Conservation (phyloP, 2,888 invertebrate species). For the Lamellibrachia satsuma region DNA sequence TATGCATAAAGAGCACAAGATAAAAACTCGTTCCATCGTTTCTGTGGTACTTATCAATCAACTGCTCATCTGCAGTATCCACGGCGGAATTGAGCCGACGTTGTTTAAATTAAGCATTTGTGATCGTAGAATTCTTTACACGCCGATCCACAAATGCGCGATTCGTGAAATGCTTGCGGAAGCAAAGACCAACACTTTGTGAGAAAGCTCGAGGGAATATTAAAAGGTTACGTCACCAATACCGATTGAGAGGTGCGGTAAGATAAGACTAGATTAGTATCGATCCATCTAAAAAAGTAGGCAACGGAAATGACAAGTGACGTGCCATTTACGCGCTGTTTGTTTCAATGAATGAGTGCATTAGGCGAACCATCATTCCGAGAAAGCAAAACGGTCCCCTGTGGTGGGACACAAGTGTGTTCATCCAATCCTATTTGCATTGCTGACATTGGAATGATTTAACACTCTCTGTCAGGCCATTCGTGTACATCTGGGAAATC, state of each 20-base stretch:
- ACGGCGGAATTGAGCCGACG: not conserved
- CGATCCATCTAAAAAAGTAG: not conserved
- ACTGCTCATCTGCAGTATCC: not conserved
- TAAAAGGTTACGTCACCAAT: conserved; percentile 2
- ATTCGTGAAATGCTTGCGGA: not conserved
- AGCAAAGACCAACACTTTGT: not conserved
- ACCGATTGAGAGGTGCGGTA: not conserved
- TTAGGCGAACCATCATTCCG: not conserved
- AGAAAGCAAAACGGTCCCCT: conserved; percentile 1
- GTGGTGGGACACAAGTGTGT: conserved; percentile 9
- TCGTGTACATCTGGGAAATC: not conserved
- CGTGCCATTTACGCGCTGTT: conserved; percentile 13
- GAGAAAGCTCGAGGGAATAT: not conserved
- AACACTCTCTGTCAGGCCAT: not conserved
- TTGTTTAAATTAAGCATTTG: not conserved
- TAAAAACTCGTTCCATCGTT: not conserved
- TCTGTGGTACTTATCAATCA: not conserved
- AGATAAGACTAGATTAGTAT: not conserved
- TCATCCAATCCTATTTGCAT: conserved; percentile 17
- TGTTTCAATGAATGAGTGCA: conserved; percentile 17
- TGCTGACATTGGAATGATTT: not conserved
- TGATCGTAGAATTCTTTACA: not conserved
- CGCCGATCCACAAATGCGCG: not conserved
- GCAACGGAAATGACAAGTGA: conserved; percentile 17
- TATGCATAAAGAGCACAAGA: not conserved